Percentiles rank a stretch among this genome's conserved stretches.
Evolutionary conservation across 1,140 invertebrate genomes (phyloP).

Genomic region (Pseudomyrmex cubaensis): DNA sequence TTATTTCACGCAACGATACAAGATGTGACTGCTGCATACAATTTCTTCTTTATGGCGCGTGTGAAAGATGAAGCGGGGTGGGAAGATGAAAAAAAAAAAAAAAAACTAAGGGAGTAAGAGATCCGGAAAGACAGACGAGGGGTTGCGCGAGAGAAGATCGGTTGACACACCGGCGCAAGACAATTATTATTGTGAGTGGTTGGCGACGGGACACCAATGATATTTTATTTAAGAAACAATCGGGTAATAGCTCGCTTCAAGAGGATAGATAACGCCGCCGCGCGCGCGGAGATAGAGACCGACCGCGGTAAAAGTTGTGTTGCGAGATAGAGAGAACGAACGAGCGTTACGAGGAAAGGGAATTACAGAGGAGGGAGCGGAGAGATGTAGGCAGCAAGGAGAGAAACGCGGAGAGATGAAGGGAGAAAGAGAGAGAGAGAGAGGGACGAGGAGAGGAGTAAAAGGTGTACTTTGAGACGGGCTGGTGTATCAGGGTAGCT

Average conservation of each 20-base stretch:
- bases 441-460: constrained; percentile 64
- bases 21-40: background rate
- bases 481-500: constrained; percentile 59
- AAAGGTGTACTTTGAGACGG: constrained; percentile 65
- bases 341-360: constrained; percentile 43
- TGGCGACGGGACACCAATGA: constrained; percentile 77
- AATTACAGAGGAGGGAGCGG: constrained; percentile 9
- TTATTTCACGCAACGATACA: background rate
- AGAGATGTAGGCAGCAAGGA: background rate
- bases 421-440: constrained; percentile 60
- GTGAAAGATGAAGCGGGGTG: background rate
- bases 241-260: constrained; percentile 82
- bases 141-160: constrained; percentile 57
- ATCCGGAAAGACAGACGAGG: constrained; percentile 52
- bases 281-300: constrained; percentile 15
- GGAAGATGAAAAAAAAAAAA: background rate
- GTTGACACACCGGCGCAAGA: constrained; percentile 76
- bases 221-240: constrained; percentile 85
- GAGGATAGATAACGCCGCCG: constrained; percentile 75
- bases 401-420: constrained; percentile 17
- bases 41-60: background rate
- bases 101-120: background rate
- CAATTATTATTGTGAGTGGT: constrained; percentile 84
- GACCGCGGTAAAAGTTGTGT: too few relatives aligned
- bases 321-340: background rate